Evolutionary conservation across 2,797 vertebrate species (phyloP), one percentile per base, ranked within the genome.

Genomic region (Thamnophis elegans): DNA sequence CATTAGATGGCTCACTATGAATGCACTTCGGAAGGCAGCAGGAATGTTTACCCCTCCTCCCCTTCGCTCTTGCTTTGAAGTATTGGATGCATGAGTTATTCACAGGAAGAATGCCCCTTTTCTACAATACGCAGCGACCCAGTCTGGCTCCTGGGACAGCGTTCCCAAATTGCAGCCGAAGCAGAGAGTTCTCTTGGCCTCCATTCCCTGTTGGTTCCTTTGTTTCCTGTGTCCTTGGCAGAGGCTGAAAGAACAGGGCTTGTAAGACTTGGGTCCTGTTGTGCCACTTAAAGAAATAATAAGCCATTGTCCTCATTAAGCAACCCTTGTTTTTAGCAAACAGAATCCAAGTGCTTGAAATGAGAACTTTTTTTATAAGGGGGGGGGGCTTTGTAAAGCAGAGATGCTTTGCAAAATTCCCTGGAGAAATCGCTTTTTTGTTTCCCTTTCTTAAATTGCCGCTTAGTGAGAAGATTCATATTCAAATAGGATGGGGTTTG

Each of bases 231-330:
- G 98, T 98, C 97, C 98, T 98, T 98, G 98, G 98, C 98, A 98
- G 95, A 91, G 95, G 93, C 97, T 98, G 98, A 98, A 98, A 98
- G 98, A 97, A 94, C 95, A 78, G 92, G 93, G 95, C 93, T 97
- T 96, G 97, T 96, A 97, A 97, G 96, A 93, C 97, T 97, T 95
- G 95, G 98, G 95, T 97, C 97, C 97, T 97, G 97, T 97, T 96
- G 97, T 98, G 98, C 98, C 98, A 97, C 98, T 98, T 98, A 97
- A 97, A 96, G 97, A 96, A 97, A 98, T 97, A 98, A 98, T 98
- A 98, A 97, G 96, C 97, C 98, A 98, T 98, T 98, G 98, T 98
- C 98, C 98, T 98, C 97, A 98, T 98, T 98, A 98, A 98, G 97
- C 97, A 97, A 96, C 95, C 97, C 98, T 98, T 98, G 98, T 98